Percentiles rank a stretch among this genome's conserved stretches.
Conservation (phyloP, 1,140 invertebrate genomes). For the Xylocopa sonorina region DNA sequence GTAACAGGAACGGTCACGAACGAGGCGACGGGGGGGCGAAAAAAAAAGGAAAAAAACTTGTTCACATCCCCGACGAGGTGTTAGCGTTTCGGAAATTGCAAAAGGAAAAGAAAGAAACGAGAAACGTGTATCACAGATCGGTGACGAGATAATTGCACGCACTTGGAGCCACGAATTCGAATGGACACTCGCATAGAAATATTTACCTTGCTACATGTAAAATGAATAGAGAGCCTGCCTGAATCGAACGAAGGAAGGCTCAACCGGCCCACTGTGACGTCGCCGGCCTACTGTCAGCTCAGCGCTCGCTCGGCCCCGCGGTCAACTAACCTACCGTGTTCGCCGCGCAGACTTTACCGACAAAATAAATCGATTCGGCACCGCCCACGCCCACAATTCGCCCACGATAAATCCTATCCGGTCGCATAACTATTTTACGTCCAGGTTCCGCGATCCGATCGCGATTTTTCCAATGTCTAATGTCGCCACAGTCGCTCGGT, state of each 20-base stretch:
- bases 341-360: slow-evolving; percentile 72
- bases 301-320: slow-evolving; percentile 81
- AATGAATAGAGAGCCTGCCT: slow-evolving; percentile 82
- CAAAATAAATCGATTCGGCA: slow-evolving; percentile 64
- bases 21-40: no score
- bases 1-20: slow-evolving; percentile 40
- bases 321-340: slow-evolving; percentile 81
- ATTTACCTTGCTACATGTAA: slow-evolving; percentile 84
- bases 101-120: not conserved
- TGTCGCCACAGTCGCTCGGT: slow-evolving; percentile 35
- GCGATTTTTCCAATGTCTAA: not conserved
- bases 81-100: not conserved
- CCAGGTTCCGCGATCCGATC: not conserved
- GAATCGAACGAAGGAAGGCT: slow-evolving; percentile 82
- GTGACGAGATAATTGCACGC: slow-evolving; percentile 34
- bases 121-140: slow-evolving; percentile 20
- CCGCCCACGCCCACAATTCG: slow-evolving; percentile 35
- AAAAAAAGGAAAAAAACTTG: slow-evolving; percentile 33
- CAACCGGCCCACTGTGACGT: slow-evolving; percentile 83
- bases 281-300: slow-evolving; percentile 83
- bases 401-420: slow-evolving; percentile 57
- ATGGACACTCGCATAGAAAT: slow-evolving; percentile 70
- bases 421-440: slow-evolving; percentile 47
- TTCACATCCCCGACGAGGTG: slow-evolving; percentile 26
- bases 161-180: slow-evolving; percentile 46